Conservation (phyloP, 2,113 vertebrate genomes). For the Columba janthina region DNA sequence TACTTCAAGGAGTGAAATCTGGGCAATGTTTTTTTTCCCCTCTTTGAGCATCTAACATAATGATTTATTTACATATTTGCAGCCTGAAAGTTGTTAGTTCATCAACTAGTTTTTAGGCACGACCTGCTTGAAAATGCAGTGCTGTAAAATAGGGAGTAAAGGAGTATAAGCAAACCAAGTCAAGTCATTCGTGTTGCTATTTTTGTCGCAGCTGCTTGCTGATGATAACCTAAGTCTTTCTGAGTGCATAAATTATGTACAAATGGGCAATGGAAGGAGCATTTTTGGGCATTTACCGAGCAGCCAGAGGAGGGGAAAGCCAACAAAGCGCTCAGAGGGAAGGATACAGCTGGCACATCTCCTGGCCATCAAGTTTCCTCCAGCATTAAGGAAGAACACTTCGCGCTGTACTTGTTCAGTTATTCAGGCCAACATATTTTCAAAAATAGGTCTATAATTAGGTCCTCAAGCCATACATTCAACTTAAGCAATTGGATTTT, state of each 20-base stretch:
- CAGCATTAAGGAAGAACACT: background rate
- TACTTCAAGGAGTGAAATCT: background rate
- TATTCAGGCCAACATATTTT: background rate
- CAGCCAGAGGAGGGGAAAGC: background rate
- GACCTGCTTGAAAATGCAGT: background rate
- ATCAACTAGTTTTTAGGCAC: background rate
- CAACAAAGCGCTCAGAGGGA: background rate
- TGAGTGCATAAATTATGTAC: background rate
- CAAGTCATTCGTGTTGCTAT: background rate
- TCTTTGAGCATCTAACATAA: background rate
- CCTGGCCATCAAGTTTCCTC: background rate
- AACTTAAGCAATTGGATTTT: background rate
- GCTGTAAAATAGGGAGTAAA: background rate
- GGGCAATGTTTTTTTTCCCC: background rate
- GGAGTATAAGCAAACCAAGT: background rate
- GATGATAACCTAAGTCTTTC: background rate
- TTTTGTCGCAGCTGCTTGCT: slow-evolving; percentile 1
- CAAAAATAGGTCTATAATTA: slow-evolving; percentile 2
- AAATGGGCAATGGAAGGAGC: background rate
- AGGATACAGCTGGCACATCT: background rate
- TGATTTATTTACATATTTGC: background rate
- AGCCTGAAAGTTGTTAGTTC: background rate
- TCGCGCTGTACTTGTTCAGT: background rate
- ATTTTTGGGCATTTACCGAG: background rate
- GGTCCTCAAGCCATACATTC: slow-evolving; percentile 12